A percentile compares a stretch with the other conserved stretches of the same genome.
phyloP scores from a whole-genome alignment of 92 coral and sea anemone species.

The Porites evermanni region DNA sequence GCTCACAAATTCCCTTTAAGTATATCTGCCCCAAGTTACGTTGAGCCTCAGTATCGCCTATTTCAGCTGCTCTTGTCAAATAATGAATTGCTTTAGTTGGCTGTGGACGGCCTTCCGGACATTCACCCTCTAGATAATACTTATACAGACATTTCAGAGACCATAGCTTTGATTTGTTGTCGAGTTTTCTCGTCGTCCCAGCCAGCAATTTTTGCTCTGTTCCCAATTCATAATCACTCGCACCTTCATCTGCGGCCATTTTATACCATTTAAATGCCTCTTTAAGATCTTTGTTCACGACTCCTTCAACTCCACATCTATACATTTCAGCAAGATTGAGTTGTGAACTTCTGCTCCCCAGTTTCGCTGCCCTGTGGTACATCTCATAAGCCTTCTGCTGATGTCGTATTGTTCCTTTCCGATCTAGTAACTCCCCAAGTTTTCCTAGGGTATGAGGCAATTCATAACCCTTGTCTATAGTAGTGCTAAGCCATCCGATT shows the following conservation, averaged over 20 bases:
- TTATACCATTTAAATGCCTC: conserved; percentile 80
- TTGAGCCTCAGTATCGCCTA: conserved; percentile 68
- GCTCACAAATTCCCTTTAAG: conserved; percentile 52
- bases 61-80: conserved; percentile 71
- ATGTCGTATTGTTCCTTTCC: conserved; percentile 22
- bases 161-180: neutral
- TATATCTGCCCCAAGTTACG: conserved; percentile 57
- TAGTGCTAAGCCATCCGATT: conserved; percentile 64
- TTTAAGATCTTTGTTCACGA: conserved; percentile 63
- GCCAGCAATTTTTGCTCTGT: neutral
- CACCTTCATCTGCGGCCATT: conserved; percentile 72
- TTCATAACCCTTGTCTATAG: conserved; percentile 32
- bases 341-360: conserved; percentile 52
- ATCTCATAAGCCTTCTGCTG: conserved; percentile 65
- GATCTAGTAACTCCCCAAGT: conserved; percentile 56
- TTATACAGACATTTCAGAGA: conserved; percentile 46
- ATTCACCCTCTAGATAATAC: conserved; percentile 62
- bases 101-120: conserved; percentile 76
- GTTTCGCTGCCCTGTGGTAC: conserved; percentile 58
- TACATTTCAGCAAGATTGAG: conserved; percentile 70
- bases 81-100: conserved; percentile 72
- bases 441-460: neutral
- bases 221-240: neutral
- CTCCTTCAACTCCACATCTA: conserved; percentile 68
- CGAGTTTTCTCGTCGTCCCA: conserved; percentile 35